phyloP scores from a whole-genome alignment of 2,797 vertebrate species.

The Falco biarmicus region DNA sequence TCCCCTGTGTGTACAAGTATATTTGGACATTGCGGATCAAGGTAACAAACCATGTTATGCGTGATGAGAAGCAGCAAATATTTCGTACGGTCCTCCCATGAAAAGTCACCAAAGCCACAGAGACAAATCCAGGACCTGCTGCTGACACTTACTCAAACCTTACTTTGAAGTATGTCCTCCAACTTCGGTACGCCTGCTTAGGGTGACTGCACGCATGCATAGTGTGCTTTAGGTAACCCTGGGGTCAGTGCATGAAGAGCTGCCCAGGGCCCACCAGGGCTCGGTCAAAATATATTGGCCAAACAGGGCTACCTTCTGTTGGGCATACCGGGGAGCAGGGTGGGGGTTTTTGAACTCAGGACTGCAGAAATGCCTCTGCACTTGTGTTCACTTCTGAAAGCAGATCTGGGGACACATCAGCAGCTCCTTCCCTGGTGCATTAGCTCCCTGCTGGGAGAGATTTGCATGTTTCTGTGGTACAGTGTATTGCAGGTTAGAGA shows the following conservation, averaged over 20 bases:
- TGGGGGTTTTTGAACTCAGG: background rate
- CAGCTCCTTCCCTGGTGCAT: background rate
- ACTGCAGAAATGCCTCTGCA: background rate
- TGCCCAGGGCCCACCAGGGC: background rate
- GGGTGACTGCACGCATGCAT: background rate
- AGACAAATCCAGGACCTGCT: background rate
- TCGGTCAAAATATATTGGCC: fast-evolving
- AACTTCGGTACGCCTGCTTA: fast-evolving
- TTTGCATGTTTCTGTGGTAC: background rate
- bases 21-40: background rate
- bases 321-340: background rate
- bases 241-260: background rate
- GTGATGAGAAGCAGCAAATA: background rate
- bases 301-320: background rate
- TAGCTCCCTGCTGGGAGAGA: background rate
- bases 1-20: background rate
- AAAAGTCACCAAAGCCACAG: background rate
- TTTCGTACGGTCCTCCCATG: background rate
- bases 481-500: background rate
- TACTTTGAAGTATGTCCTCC: background rate
- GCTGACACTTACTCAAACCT: background rate
- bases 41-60: background rate
- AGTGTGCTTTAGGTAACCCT: background rate
- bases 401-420: background rate
- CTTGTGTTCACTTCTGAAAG: background rate